Base-by-base conservation (phyloP, 2,113 vertebrate genomes). In the Alexandromys fortis region DNA sequence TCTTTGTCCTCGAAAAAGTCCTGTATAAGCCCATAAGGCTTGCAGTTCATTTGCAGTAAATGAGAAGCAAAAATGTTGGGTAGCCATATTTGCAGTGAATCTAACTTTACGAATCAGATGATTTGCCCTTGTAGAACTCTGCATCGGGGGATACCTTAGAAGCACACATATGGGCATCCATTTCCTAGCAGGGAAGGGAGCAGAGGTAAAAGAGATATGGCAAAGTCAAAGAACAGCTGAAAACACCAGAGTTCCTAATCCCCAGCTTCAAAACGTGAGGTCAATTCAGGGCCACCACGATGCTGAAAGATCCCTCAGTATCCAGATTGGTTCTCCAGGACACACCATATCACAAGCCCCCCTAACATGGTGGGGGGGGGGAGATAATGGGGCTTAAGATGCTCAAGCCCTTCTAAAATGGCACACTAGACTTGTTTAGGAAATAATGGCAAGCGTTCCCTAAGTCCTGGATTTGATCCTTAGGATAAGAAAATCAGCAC, bases 11-110 rank as follows among this genome's bases (percentile, higher is more conserved):
- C 82, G 49, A 52, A 86, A 47, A 24, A 82, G 91, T 92, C n/a
- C 89, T 89, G 68, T 75, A 68, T 45, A 87, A 95, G 93, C 61
- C 72, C 92, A 92, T 81, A 89, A 97, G 83, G 94, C 86, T 45
- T 91, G 63, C 38, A 90, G 92, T 58, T 97, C 92, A 88, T 94
- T 61, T 94, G 58, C 28, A 77, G 78, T 73, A 96, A 97, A 96
- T 76, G 77, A 95, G 86, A 95, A 96, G 92, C 89, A 91, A 87
- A 70, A 86, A 92, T 38, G 63, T 21, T 87, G 92, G 89, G 72
- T 45, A 87, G 89, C 96, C 96, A 94, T 91, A 83, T 95, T 91
- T 91, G 77, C 95, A 70, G 33, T 76, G 89, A 91, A 75, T 79
- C 68, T 86, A 92, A 96, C 65, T 55, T 87, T 90, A 97, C 89